phyloP scores from a whole-genome alignment of 2,113 vertebrate species.

The Megaceryle torquata region DNA sequence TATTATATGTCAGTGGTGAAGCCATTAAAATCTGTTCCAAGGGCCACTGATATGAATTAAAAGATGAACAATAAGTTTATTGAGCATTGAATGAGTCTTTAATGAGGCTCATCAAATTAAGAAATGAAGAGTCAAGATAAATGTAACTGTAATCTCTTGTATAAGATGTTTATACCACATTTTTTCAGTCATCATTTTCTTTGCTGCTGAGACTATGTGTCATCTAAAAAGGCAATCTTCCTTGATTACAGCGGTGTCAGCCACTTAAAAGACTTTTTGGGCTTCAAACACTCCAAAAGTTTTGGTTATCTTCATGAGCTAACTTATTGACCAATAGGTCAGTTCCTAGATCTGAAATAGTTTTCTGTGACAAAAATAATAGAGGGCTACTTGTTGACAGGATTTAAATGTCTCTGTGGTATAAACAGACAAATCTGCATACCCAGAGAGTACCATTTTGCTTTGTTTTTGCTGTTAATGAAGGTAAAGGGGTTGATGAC shows the following conservation, averaged over 20 bases:
- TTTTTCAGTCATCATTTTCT: constrained; percentile 56
- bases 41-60: neutral
- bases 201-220: constrained; percentile 30
- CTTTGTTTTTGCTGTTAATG: constrained; percentile 57
- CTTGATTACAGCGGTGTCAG: constrained; percentile 27
- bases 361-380: constrained; percentile 23
- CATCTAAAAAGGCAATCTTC: constrained; percentile 14
- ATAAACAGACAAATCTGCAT: neutral
- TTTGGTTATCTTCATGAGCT: constrained; percentile 43
- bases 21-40: neutral
- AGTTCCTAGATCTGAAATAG: constrained; percentile 17
- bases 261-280: constrained; percentile 39
- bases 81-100: neutral
- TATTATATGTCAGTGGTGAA: neutral
- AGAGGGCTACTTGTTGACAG: neutral
- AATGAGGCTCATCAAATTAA: neutral
- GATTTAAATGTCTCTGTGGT: neutral
- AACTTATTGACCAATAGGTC: constrained; percentile 12
- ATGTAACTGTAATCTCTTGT: constrained; percentile 47
- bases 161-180: constrained; percentile 61
- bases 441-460: constrained; percentile 43
- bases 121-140: constrained; percentile 34
- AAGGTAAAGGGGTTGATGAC: constrained; percentile 89
- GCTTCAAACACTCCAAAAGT: neutral
- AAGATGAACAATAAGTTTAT: neutral